Base-by-base conservation (phyloP, 2,797 vertebrate species). In the Sebastes minor region DNA sequence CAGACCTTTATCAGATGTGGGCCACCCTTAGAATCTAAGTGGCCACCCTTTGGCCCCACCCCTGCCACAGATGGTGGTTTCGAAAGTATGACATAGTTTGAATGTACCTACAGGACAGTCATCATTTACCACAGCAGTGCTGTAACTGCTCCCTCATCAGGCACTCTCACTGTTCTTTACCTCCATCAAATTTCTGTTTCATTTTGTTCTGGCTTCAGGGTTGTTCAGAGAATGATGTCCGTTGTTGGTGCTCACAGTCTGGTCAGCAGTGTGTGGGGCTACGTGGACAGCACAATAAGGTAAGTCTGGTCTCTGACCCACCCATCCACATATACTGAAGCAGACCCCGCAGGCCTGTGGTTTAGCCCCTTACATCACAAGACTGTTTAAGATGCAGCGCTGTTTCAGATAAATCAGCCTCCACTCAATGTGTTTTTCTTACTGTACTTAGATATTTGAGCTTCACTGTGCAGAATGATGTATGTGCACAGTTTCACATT, bases 231-330 rank as follows among this genome's bases (percentile, higher is more conserved):
- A 62, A 16, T 89, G 73, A 46, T 94, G 80, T 86, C 88, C 53
- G 80, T 76, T 38, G 77, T 89, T 5, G 92, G 89, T 68, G 83
- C 86, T 72, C 69, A 82, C 79, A 80, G 78, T 33, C 60, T 96
- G 81, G 84, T 89, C 86, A 87, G 80, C 82, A 87, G 81, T 70
- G n/a, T 87, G 81, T 84, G 94, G 91, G 83, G 78, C 80, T 95
- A 91, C 53, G 74, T 95, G 88, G 92, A 93, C 80, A 76, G 78
- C 18, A 91, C 92, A 1, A 6, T 95, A 8, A 94, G 92, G 95
- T 96, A 89, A 91, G 62, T 2, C 16, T 42, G 28, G 8, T 14
- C 16, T 32, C 38, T 46, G 22, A 23, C 9, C 28, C 42, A 46
- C 55, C 13, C 55, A 27, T 11, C 49, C 23, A 56, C 23, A 23